Evolutionary conservation across 2,113 vertebrate species (phyloP).

Genomic region (Tapirus terrestris): DNA sequence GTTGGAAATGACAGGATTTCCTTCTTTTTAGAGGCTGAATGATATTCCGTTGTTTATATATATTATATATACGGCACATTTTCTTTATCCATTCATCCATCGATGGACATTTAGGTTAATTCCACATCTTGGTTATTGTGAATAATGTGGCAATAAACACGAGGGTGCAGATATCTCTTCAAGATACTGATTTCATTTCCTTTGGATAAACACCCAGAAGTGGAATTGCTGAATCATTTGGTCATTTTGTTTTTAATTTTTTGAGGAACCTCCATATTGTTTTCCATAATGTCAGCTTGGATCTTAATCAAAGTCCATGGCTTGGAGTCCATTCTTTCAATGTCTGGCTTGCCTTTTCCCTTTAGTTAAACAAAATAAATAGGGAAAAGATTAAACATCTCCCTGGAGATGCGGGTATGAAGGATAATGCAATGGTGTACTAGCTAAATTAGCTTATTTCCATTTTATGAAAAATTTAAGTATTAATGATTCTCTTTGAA

Average conservation of each 20-base stretch:
- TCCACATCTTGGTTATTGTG: background rate
- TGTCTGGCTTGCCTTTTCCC: background rate
- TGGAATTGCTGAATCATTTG: background rate
- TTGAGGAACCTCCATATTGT: background rate
- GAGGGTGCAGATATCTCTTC: background rate
- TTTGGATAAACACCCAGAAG: background rate
- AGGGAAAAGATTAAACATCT: slow-evolving; percentile 3
- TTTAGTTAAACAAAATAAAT: background rate
- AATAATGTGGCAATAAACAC: background rate
- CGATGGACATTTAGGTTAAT: too few species aligned
- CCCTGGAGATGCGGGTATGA: background rate
- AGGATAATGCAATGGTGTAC: background rate
- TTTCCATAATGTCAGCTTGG: slow-evolving; percentile 14
- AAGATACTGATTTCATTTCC: background rate
- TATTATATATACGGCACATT: rapidly evolving
- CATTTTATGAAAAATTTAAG: background rate
- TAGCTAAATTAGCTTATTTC: slow-evolving; percentile 38
- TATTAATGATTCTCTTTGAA: slow-evolving; percentile 44
- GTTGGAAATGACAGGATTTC: background rate
- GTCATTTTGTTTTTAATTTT: background rate
- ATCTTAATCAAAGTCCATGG: background rate
- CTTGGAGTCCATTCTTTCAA: background rate
- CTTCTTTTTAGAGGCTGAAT: background rate
- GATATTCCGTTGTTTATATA: background rate
- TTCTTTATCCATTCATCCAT: background rate